Percentiles rank a stretch among this genome's conserved stretches.
Evolutionary conservation across 1,140 invertebrate genomes (phyloP).

Genomic region (Fopius arisanus): DNA sequence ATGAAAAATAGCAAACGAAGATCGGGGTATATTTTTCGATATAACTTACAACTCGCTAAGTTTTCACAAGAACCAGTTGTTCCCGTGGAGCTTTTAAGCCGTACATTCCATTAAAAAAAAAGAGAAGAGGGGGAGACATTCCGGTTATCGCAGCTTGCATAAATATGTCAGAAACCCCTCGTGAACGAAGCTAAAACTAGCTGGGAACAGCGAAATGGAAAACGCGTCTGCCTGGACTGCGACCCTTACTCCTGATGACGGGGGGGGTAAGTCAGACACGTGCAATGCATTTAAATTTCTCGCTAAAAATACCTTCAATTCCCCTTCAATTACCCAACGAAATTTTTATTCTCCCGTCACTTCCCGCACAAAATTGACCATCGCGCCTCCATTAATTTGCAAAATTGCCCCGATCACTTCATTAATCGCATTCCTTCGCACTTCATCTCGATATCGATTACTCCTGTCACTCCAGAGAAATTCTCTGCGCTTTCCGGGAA

Average conservation of each 20-base stretch:
- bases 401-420: not conserved
- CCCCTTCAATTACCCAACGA: conserved; percentile 44
- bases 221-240: conserved; percentile 28
- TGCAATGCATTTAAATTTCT: conserved; percentile 55
- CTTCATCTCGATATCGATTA: not conserved
- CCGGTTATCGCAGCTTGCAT: conserved; percentile 50
- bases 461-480: not conserved
- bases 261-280: conserved; percentile 26
- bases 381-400: not conserved
- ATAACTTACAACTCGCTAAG: not conserved
- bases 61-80: not conserved
- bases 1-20: not conserved
- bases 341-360: conserved; percentile 9
- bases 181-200: conserved; percentile 10
- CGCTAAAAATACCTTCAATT: conserved; percentile 44
- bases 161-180: conserved; percentile 44
- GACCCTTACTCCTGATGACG: not conserved
- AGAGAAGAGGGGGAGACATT: conserved; percentile 38
- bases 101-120: conserved; percentile 35
- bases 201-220: conserved; percentile 32
- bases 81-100: conserved; percentile 47
- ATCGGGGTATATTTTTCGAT: not conserved
- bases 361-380: not conserved
- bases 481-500: not conserved
- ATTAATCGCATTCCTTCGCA: not conserved